Evolutionary conservation across 2,888 invertebrate species (phyloP), one percentile per base, ranked within the genome.

Genomic region (Brachyptera risi): DNA sequence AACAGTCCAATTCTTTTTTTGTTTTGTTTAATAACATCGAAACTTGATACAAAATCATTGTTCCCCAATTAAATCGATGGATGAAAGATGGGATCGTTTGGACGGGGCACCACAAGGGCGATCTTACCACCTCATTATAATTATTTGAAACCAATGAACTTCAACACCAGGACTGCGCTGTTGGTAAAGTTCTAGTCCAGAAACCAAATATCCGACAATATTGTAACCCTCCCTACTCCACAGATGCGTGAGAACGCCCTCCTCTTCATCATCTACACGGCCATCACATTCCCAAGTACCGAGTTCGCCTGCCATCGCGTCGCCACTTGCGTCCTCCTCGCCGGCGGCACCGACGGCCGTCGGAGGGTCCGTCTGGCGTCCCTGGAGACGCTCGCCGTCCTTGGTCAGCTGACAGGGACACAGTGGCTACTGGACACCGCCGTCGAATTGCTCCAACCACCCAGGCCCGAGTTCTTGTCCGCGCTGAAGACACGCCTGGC

Each of bases 261-360:
- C 7, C 88, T 91, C 73, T 82, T 89, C 68, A 77, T 90, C 54
- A 88, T 91, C 70, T 87, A 87, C 66, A 84, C 89, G 7, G 74
- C 90, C 66, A 81, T 90, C 72, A 87, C 88, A 27, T 90, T 88
- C 72, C 90, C 91, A 1, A 86, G 88, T 69, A 85, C 85, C 56
- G 88, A 89, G 67, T 84, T 89, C 70, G 67, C 70, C 79, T 65
- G 69, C 72, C 3, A 68, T 68, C 7, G 69, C 78, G 71, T 80
- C 73, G 61, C 63, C 23, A 59, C 64, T 27, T 57, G 61, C 38
- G 26, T 54, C 19, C 23, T 54, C 9, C 2, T 42, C 35, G 44
- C 66, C 56, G 15, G 60, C 47, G 26, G 56, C 37, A 19, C 56
- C 51, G 56, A 59, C 44, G 44, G 64, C 59, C 31, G 64, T 56